Percentiles rank a stretch among this genome's conserved stretches.
Evolutionary conservation across 23 tunicate genomes (phyloP).

Genomic region (Ascidia mentula): DNA sequence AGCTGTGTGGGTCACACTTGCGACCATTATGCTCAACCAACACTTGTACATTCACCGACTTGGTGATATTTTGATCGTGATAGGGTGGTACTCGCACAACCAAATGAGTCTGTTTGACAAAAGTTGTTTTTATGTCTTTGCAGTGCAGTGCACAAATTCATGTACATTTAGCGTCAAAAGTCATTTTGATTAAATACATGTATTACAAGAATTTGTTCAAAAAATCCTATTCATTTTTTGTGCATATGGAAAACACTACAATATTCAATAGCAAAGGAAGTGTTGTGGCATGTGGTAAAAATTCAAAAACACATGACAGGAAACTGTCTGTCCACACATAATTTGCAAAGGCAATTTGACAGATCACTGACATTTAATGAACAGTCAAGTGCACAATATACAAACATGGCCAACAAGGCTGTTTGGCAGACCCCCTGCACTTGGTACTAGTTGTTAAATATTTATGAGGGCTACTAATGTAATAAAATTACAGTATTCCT

Average conservation of each 20-base stretch:
- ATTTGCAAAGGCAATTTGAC: not conserved
- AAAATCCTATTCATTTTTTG: no score
- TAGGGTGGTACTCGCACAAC: constrained; percentile 84
- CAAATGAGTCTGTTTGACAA: constrained; percentile 51
- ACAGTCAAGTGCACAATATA: not conserved
- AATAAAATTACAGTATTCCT: not conserved
- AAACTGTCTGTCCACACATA: not conserved
- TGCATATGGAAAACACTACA: no score
- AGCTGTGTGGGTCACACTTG: constrained; percentile 88
- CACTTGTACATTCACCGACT: constrained; percentile 89
- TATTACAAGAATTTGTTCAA: no score
- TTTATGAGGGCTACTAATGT: not conserved
- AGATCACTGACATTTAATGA: not conserved
- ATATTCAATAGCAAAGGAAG: no score
- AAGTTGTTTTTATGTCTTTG: not conserved
- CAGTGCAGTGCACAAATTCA: not conserved
- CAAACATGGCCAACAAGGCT: not conserved
- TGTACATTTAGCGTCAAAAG: no score
- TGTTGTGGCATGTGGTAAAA: no score
- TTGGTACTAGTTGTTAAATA: not conserved
- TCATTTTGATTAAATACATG: no score
- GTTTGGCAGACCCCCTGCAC: not conserved
- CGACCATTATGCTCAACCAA: constrained; percentile 70
- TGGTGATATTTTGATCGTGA: constrained; percentile 68
- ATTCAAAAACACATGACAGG: not conserved